Base-by-base conservation (phyloP, 2,888 invertebrate genomes). In the Eutolmus rufibarbis region DNA sequence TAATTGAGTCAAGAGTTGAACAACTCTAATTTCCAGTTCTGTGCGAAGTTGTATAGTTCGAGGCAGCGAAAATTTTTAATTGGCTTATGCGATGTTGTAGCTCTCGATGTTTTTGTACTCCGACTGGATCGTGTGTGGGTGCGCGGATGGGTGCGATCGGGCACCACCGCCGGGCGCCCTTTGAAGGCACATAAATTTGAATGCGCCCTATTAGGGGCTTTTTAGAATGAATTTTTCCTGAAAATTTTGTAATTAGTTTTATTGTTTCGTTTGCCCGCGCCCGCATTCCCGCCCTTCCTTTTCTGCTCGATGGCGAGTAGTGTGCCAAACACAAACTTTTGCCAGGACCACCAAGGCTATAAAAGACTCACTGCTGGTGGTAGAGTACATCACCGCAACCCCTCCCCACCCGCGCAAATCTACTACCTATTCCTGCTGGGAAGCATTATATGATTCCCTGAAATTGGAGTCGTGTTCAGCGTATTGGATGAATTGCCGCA, bases 1-100 rank as follows among this genome's bases (percentile, higher is more conserved):
- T 89, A 89, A 89, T 89, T 89, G 89, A 89, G 89, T 89, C 89
- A 88, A 88, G 88, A 89, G 89, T 89, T 88, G 88, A 89, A 88
- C 89, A 89, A 88, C 89, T 89, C 88, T 88, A 89, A 88, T 89
- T 89, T 89, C 81, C 87, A 88, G 82, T 86, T 81, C 78, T 87
- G 86, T 88, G 78, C 77, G 82, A 87, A 87, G 87, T 88, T 88
- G 86, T 86, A 84, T 87, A 87, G 88, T 88, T 88, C 82, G 86
- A 88, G 87, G 89, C 89, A 89, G 88, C 88, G 88, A 88, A 89
- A 89, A 87, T 89, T 89, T 89, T 89, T 89, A 89, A 89, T 89
- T 89, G 89, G 89, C 89, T 88, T 87, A 87, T 81, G 88, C 84
- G 74, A 87, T 87, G 78, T 85, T 85, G 74, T 74, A 43, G 86